Percentiles rank a stretch among this genome's conserved stretches.
Evolutionary conservation across 2,888 invertebrate genomes (phyloP).

Genomic region (Geotrupes spiniger): DNA sequence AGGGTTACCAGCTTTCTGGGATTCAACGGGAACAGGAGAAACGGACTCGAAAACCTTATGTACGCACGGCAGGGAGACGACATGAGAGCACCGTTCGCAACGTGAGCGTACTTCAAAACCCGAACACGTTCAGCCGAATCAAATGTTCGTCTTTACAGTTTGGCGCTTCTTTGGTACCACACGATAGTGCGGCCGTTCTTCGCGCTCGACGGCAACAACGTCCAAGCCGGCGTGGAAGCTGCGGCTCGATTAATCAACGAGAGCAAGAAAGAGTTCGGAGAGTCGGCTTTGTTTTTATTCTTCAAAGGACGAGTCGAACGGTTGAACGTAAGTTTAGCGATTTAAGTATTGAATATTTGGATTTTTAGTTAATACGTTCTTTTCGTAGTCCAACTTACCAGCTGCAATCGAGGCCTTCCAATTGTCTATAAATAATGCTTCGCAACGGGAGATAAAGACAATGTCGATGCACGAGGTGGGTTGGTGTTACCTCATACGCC

Average conservation of each 20-base stretch:
- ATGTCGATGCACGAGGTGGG: constrained; percentile 61
- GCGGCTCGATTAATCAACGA: constrained; percentile 56
- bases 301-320: constrained; percentile 62
- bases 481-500: constrained; percentile 63
- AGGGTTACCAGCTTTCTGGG: constrained; percentile 62
- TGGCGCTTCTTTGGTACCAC: constrained; percentile 65
- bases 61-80: constrained; percentile 61
- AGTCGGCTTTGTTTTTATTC: constrained; percentile 65
- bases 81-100: constrained; percentile 67
- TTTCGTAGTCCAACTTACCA: constrained; percentile 56
- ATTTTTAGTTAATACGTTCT: constrained; percentile 2
- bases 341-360: too few species aligned
- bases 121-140: too few species aligned
- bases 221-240: constrained; percentile 57
- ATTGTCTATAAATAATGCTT: constrained; percentile 56
- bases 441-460: constrained; percentile 62
- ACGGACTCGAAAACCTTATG: constrained; percentile 59
- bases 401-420: constrained; percentile 58
- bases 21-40: constrained; percentile 61
- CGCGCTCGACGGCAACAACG: constrained; percentile 60
- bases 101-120: constrained; percentile 47
- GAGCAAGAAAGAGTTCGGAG: constrained; percentile 55
- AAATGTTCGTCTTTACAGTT: constrained; percentile 40
- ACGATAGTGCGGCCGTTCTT: constrained; percentile 68
- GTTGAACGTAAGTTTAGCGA: constrained; percentile 53